Evolutionary conservation across 2,888 invertebrate genomes (phyloP), one percentile per base, ranked within the genome.

Genomic region (Saturnia pavonia): DNA sequence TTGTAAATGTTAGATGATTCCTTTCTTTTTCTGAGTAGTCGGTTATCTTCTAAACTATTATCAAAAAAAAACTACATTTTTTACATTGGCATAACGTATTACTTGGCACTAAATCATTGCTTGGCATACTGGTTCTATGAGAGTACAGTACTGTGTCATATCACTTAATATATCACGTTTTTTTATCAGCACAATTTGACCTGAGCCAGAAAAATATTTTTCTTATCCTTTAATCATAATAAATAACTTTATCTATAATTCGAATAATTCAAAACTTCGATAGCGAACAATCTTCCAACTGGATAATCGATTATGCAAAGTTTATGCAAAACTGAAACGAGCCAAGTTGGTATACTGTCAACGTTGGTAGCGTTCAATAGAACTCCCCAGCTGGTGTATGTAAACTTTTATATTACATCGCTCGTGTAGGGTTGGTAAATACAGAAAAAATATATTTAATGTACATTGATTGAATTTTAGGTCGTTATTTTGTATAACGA

Each of bases 391-490:
- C 34, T 65, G 65, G 40, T 65, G 65, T 19, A 40, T 19, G 40
- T 19, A 65, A 65, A 65, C 65, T 65, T 65, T 65, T 65, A 40
- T 65, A 65, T 65, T 65, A 34, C 19, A 16, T 22, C 19, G 65
- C 16, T 65, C 40, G 40, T 40, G n/a, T 65, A 65, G 6, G 19
- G 65, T 65, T 65, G 12, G 25, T 25, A 57, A 57, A 25, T 57
- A 25, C 4, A 57, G 25, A 57, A 25, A 25, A 57, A 8, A 12
- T 8, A 43, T 43, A 19, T 51, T 25, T n/a, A n/a, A n/a, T n/a
- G n/a, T n/a, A n/a, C n/a, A 9, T 25, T 25, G 2, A 22, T 22
- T 22, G 0, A 22, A 9, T 57, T 22, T 57, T 57, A 25, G 57
- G 7, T 25, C 11, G 12, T 25, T n/a, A 57, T n/a, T 57, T 57